A percentile compares a stretch with the other conserved stretches of the same genome.
phyloP scores from a whole-genome alignment of 2,113 vertebrate genomes.

The Gasterosteus nipponicus region DNA sequence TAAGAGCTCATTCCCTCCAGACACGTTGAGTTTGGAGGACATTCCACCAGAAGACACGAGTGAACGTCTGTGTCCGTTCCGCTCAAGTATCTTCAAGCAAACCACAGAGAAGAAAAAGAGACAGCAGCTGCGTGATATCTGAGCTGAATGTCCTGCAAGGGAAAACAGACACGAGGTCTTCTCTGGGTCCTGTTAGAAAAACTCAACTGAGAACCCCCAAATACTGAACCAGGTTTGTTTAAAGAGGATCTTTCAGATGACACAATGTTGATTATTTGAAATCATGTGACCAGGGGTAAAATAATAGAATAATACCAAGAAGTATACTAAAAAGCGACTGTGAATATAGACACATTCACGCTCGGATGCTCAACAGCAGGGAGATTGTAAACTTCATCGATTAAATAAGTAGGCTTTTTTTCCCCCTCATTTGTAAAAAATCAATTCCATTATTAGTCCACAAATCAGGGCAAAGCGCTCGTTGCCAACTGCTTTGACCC shows the following conservation, averaged over 20 bases:
- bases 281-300: background rate
- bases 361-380: background rate
- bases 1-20: background rate
- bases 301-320: background rate
- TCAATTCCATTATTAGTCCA: slow-evolving; percentile 13
- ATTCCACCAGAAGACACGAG: background rate
- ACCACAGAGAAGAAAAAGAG: background rate
- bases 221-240: background rate
- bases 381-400: slow-evolving; percentile 16
- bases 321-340: background rate
- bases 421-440: background rate
- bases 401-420: background rate
- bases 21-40: background rate
- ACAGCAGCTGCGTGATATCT: slow-evolving; percentile 8
- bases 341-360: background rate
- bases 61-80: background rate
- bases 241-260: background rate
- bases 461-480: background rate
- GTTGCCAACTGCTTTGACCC: background rate
- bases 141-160: background rate
- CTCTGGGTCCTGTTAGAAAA: background rate
- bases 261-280: background rate
- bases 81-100: background rate
- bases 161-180: background rate
- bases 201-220: slow-evolving; percentile 9